Base-by-base conservation (phyloP, 2,797 vertebrate genomes). In the Melanotaenia parkinsoni region DNA sequence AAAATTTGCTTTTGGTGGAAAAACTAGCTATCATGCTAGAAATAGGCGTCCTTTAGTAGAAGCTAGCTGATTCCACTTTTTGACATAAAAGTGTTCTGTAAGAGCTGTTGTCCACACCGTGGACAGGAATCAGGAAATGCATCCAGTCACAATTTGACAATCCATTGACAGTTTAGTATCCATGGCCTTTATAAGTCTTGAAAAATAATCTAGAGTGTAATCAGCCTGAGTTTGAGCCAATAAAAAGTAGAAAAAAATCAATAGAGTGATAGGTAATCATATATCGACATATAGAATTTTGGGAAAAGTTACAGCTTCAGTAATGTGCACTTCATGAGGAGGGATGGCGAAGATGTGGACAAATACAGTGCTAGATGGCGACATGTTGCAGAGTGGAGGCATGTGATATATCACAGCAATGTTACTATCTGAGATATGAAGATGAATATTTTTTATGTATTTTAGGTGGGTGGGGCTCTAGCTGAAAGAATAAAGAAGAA, bases 381-480 rank as follows among this genome's bases (percentile, higher is more conserved):
- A 64, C 59, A 57, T 1, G 0, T 68, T 63, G 56, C 38, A 22
- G 40, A 64, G 68, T 9, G 8, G 51, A 66, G 38, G 22, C 58
- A 56, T 68, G 56, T 58, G 50, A 57, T 47, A 77, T 40, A 68
- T 47, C 53, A 43, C 18, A 26, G 63, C 63, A 66, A 68, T 57
- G 54, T 45, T 57, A 58, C 24, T 62, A 51, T 77, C 67, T 63
- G 57, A 72, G 57, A 61, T 30, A 67, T 30, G 4, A 63, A 64
- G 63, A 76, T 74, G 24, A 43, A 63, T 69, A 64, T 77, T 77
- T 80, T 60, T 54, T 10, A 47, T 32, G 32, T 59, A 43, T 66
- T 79, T 70, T 77, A 50, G 35, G 67, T 60, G 67, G 63, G 72
- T 80, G 74, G 74, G 70, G 13, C 69, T 40, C 5, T 32, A 81